phyloP scores from a whole-genome alignment of 2,888 invertebrate species.

The Cartodere bifasciata region DNA sequence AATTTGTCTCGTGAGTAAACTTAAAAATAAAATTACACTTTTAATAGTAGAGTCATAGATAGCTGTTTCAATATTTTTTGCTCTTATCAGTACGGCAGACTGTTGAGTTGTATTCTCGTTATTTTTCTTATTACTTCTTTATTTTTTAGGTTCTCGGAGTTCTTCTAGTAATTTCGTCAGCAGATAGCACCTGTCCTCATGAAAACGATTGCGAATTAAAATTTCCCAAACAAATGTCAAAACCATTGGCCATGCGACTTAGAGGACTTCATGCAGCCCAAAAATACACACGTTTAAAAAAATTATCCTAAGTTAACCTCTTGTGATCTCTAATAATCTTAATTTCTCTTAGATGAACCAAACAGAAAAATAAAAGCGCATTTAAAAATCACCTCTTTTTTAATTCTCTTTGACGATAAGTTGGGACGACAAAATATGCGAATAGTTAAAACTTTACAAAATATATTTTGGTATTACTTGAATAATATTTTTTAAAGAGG shows the following conservation, averaged over 20 bases:
- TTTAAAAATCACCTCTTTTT: too few relatives aligned
- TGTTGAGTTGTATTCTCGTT: conserved; percentile 5
- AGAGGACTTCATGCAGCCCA: conserved; percentile 38
- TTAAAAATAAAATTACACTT: conserved; percentile 4
- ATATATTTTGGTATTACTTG: too few relatives aligned
- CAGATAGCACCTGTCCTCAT: conserved; percentile 42
- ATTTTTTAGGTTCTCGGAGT: conserved; percentile 62
- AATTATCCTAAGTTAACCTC: conserved; percentile 22
- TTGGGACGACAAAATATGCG: too few relatives aligned
- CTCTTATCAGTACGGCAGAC: not conserved
- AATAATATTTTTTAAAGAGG: too few relatives aligned
- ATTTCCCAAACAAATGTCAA: conserved; percentile 73
- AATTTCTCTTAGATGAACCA: too few relatives aligned
- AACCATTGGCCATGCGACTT: conserved; percentile 82
- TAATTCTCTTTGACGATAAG: too few relatives aligned
- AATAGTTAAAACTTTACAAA: too few relatives aligned
- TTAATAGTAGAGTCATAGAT: not conserved
- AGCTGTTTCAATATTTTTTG: not conserved
- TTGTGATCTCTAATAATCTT: too few relatives aligned
- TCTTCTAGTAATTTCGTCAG: conserved; percentile 68
- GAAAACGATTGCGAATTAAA: conserved; percentile 45
- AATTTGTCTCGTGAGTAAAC: conserved; percentile 58
- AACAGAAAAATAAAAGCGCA: too few relatives aligned
- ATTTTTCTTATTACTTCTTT: conserved; percentile 6
- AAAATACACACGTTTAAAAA: conserved; percentile 24